phyloP scores from a whole-genome alignment of 2,113 vertebrate genomes.

The Emydura subglobosa region DNA sequence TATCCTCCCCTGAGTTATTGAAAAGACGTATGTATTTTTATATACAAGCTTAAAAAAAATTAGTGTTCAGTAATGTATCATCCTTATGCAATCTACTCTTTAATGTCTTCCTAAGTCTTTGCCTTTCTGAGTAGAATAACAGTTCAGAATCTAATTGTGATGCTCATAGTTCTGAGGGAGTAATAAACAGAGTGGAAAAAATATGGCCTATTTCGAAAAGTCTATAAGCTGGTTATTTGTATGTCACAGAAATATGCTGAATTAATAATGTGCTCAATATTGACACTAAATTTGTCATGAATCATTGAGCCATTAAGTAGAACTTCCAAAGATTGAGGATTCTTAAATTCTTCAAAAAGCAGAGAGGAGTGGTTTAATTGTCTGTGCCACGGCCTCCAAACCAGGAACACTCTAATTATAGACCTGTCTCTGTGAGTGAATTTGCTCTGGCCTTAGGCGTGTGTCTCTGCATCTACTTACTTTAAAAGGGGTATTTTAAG shows the following conservation, averaged over 20 bases:
- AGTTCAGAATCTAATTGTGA: background rate
- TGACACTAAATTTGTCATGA: too few relatives aligned
- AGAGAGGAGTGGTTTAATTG: too few relatives aligned
- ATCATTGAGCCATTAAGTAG: too few relatives aligned
- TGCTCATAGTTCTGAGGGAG: too few relatives aligned
- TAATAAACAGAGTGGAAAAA: too few relatives aligned
- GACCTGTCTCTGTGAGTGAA: background rate
- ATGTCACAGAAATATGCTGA: too few relatives aligned
- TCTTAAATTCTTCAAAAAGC: background rate
- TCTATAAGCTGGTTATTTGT: too few relatives aligned
- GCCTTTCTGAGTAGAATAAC: background rate
- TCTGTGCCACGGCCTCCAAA: too few relatives aligned
- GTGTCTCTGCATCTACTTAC: background rate
- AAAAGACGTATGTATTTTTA: background rate
- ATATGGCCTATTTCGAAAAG: too few relatives aligned
- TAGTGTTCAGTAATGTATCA: background rate
- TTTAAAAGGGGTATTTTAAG: rapidly evolving
- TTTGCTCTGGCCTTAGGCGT: background rate
- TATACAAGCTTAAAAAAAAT: background rate
- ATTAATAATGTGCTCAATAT: too few relatives aligned
- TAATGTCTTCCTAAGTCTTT: background rate
- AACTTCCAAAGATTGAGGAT: too few relatives aligned
- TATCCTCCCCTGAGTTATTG: background rate
- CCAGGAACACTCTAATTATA: background rate
- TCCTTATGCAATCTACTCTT: background rate